phyloP scores from a whole-genome alignment of 1,140 invertebrate species.

The Ceratoteleas bidentatus region DNA sequence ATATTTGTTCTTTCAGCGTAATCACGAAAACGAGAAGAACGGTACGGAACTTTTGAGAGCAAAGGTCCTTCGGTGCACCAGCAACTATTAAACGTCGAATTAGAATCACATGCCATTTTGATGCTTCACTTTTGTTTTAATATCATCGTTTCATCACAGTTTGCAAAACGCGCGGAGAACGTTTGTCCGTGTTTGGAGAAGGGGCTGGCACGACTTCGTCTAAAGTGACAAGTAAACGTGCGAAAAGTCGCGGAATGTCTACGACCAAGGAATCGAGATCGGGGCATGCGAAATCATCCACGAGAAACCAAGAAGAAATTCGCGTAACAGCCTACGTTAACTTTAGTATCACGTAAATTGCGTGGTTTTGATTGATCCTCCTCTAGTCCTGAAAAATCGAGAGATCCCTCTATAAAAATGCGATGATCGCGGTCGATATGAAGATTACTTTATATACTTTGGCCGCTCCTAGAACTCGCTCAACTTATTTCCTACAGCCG shows the following conservation, averaged over 20 bases:
- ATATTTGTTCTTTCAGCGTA: too few relatives aligned
- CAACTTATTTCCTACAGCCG: conserved; percentile 45
- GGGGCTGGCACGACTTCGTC: conserved; percentile 17
- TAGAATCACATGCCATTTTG: conserved; percentile 39
- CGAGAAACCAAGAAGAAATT: conserved; percentile 3
- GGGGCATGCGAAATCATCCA: conserved; percentile 10
- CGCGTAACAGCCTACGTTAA: conserved; percentile 22
- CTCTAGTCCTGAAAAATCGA: conserved; percentile 43
- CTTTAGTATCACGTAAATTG: conserved; percentile 49
- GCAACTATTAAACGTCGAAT: conserved; percentile 48
- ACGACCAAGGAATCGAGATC: conserved; percentile 6
- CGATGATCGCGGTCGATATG: conserved; percentile 53
- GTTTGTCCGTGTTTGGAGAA: conserved; percentile 26
- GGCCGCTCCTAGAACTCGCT: conserved; percentile 58
- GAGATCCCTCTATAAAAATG: conserved; percentile 42
- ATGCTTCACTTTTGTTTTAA: conserved; percentile 49
- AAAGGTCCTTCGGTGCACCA: neutral
- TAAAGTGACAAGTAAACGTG: conserved; percentile 34
- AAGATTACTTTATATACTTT: conserved; percentile 61
- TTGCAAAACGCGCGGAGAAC: conserved; percentile 54
- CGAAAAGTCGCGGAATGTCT: conserved; percentile 17
- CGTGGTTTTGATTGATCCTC: conserved; percentile 54
- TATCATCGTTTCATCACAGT: conserved; percentile 62
- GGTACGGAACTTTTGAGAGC: too few relatives aligned
- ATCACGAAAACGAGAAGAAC: too few relatives aligned